Evolutionary conservation across 2,888 invertebrate genomes (phyloP).

Genomic region (Alcis repandata): DNA sequence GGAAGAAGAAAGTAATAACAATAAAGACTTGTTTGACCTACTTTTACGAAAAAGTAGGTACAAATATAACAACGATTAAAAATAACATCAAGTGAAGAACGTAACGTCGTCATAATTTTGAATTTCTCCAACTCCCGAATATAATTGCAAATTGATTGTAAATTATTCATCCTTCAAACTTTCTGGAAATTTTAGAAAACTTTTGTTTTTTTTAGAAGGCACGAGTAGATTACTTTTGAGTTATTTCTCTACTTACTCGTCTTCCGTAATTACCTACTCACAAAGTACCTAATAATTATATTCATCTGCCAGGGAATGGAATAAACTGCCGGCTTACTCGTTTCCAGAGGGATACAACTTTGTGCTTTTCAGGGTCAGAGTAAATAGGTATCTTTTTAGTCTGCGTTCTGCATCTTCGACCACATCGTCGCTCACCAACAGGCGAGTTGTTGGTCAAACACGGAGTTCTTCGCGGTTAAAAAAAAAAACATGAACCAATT

Average conservation of each 20-base stretch:
- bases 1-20: too few relatives aligned
- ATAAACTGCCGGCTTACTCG: too few relatives aligned
- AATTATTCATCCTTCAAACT: slow-evolving; percentile 7
- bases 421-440: too few relatives aligned
- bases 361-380: too few relatives aligned
- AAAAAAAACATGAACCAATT: too few relatives aligned
- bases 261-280: background rate
- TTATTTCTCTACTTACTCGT: background rate
- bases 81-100: background rate
- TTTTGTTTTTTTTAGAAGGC: slow-evolving; percentile 4
- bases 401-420: too few relatives aligned
- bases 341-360: too few relatives aligned
- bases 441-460: too few relatives aligned
- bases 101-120: background rate
- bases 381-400: too few relatives aligned
- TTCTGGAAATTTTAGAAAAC: background rate
- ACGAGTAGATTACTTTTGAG: background rate
- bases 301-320: background rate
- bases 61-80: background rate
- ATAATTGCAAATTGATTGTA: background rate
- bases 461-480: too few relatives aligned
- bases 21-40: too few relatives aligned
- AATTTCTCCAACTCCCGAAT: background rate
- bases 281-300: background rate
- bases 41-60: background rate